Evolutionary conservation across 2,113 vertebrate species (phyloP).

Genomic region (Climacteris rufus): DNA sequence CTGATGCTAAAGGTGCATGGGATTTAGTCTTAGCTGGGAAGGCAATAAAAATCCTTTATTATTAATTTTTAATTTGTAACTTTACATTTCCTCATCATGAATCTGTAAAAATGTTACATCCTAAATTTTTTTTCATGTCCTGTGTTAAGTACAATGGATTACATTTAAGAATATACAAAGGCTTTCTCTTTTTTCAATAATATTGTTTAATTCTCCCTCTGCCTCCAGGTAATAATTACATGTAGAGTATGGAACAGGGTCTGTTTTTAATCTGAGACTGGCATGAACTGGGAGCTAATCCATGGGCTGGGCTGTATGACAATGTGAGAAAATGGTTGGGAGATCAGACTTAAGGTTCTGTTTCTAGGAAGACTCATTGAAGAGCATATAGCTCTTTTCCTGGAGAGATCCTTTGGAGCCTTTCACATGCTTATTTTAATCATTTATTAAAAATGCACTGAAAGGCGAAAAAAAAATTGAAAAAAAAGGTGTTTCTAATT

Average conservation of each 20-base stretch:
- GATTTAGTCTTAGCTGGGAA: neutral
- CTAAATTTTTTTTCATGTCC: neutral
- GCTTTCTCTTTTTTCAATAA: neutral
- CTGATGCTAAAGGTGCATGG: neutral
- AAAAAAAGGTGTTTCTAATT: slow-evolving; percentile 64
- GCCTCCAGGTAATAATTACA: neutral
- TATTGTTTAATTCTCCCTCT: neutral
- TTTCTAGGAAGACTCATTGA: slow-evolving; percentile 14
- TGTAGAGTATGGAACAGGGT: neutral
- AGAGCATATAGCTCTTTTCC: slow-evolving; percentile 22
- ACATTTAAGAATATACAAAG: neutral
- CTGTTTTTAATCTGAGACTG: neutral
- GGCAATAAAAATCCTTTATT: neutral
- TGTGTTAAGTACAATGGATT: neutral
- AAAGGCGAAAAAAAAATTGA: neutral
- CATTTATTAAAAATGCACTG: neutral
- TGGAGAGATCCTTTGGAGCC: slow-evolving; percentile 14
- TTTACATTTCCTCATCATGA: neutral
- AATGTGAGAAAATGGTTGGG: neutral
- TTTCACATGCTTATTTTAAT: slow-evolving; percentile 29
- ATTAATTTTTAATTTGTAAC: neutral
- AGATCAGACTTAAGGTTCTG: slow-evolving; percentile 27
- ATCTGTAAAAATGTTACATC: neutral
- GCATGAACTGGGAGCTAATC: neutral
- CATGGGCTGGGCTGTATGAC: neutral